Evolutionary conservation across 1,140 invertebrate genomes (phyloP).

Genomic region (Frieseomelitta varia): DNA sequence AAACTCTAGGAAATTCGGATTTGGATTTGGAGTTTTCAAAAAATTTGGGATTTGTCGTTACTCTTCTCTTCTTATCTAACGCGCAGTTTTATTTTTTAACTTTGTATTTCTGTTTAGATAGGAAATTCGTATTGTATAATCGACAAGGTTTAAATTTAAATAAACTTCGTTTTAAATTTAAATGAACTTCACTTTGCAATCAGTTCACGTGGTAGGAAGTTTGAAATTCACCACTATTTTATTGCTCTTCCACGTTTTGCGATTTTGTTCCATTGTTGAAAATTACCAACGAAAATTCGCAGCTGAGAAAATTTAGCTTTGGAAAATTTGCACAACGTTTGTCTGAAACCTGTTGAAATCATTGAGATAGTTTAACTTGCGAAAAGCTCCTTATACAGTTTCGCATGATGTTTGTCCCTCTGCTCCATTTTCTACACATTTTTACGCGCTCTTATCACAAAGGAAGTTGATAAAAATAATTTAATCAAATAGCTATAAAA

Average conservation of each 20-base stretch:
- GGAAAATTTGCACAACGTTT: no score
- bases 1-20: not conserved
- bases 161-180: no score
- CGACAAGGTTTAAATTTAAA: no score
- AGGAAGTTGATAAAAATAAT: conserved; percentile 67
- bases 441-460: conserved; percentile 52
- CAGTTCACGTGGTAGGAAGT: no score
- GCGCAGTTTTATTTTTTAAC: not conserved
- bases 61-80: not conserved
- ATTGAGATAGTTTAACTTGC: no score
- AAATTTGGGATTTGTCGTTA: not conserved
- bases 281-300: not conserved
- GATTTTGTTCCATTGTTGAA: not conserved
- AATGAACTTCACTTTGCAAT: no score
- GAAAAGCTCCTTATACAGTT: not conserved
- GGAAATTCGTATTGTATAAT: no score
- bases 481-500: conserved; percentile 52
- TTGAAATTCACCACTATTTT: no score
- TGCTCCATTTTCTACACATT: conserved; percentile 1
- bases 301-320: not conserved
- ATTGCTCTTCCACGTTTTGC: no score
- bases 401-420: not conserved
- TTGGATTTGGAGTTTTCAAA: not conserved
- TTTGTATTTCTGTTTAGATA: not conserved
- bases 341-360: no score